Evolutionary conservation across 2,888 invertebrate species (phyloP), one percentile per base, ranked within the genome.

Genomic region (Chloroclysta siterata): DNA sequence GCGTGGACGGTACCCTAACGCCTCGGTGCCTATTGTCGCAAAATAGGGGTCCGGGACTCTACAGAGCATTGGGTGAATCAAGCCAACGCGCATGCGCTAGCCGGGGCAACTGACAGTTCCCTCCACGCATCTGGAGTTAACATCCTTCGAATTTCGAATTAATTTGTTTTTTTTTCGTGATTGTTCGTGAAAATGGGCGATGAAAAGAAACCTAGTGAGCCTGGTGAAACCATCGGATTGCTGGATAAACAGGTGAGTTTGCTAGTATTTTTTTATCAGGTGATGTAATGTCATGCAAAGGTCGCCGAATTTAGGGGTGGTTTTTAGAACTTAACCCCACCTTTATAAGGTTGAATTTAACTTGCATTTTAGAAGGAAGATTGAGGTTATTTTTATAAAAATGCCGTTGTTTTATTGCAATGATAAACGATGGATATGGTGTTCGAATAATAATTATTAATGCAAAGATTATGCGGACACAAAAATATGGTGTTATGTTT

Each of bases 231-330:
- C 5, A 88, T 92, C 51, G 83, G 85, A 58, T 73, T 93, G 28
- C 76, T 93, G 48, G 88, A 90, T 17, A 87, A 87, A 76, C 91
- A 90, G 88, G 92, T 92, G 75, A 78, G 90, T 78, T 71, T 72
- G 72, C 71, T 70, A 60, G 67, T 57, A 17, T 42, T 28, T 59
- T 57, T 72, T 63, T 62, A 42, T 66, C 68, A 69, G 70, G 71
- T 80, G 77, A 78, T 75, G 77, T 80, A 87, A 87, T 86, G 85
- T 86, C 85, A 85, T 66, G 66, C 72, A 80, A 85, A 90, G 91
- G 90, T 89, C 88, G 84, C 68, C 62, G 58, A 63, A 66, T 66
- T 75, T 80, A 80, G 58, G 76, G 70, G 52, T 53, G 44, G 51
- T 55, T 52, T 56, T 52, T 66, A 52, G 39, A 48, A 29, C 68